Evolutionary conservation across 2,888 invertebrate species (phyloP).

Genomic region (Conistra vaccinii): DNA sequence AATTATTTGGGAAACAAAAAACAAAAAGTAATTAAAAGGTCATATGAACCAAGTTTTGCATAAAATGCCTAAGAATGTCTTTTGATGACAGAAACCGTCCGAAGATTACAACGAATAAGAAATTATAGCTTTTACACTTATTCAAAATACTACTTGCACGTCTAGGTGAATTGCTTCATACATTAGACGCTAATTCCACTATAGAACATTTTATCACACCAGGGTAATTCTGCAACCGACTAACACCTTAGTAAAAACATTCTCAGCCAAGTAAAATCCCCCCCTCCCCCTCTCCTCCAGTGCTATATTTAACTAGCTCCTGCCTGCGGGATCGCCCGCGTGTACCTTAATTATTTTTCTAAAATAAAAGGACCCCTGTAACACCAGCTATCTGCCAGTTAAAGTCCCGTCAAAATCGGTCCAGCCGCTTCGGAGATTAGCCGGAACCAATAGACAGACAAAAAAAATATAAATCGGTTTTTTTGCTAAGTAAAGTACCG

Average conservation of each 20-base stretch:
- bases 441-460: too few relatives aligned
- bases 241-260: neutral
- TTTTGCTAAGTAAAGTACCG: too few relatives aligned
- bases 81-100: neutral
- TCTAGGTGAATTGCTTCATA: neutral
- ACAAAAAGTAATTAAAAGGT: neutral
- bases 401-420: too few relatives aligned
- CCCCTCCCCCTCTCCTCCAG: too few relatives aligned
- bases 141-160: neutral
- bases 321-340: too few relatives aligned
- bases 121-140: neutral
- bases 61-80: neutral
- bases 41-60: neutral
- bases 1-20: neutral
- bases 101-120: slow-evolving; percentile 1
- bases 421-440: too few relatives aligned
- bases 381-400: too few relatives aligned
- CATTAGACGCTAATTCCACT: slow-evolving; percentile 11
- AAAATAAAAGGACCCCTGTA: too few relatives aligned
- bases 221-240: neutral
- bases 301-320: too few relatives aligned
- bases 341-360: too few relatives aligned
- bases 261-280: neutral
- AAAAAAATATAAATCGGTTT: too few relatives aligned
- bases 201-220: neutral